Evolutionary conservation across 2,113 vertebrate genomes (phyloP).

Genomic region (Hippocampus barbouri): DNA sequence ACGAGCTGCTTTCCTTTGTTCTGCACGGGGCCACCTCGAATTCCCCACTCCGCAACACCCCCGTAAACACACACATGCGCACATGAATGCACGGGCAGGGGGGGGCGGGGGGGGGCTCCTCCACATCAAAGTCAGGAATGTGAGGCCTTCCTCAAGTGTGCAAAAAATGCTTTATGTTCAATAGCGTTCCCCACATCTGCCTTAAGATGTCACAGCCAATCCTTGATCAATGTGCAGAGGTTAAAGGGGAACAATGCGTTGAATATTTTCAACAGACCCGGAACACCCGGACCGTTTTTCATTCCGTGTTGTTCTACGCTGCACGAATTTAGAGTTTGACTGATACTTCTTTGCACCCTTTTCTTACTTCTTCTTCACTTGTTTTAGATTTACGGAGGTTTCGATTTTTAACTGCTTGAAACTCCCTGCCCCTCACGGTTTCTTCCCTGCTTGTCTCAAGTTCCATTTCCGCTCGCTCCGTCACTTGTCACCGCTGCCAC

Average conservation of each 20-base stretch:
- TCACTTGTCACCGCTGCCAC: conserved; percentile 40
- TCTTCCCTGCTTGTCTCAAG: not conserved
- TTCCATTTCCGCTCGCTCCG: conserved; percentile 26
- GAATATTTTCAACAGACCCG: conserved; percentile 19
- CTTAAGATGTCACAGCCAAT: conserved; percentile 47
- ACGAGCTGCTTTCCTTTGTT: conserved; percentile 39
- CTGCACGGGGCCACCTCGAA: conserved; percentile 12
- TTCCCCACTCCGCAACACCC: conserved; percentile 18
- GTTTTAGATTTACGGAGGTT: not conserved
- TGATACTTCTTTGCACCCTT: not conserved
- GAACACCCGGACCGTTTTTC: conserved; percentile 36
- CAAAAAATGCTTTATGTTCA: conserved; percentile 25
- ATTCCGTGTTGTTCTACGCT: not conserved
- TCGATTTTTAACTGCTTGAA: not conserved
- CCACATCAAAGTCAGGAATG: conserved; percentile 61
- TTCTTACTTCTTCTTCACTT: not conserved
- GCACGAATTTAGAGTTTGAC: conserved; percentile 8
- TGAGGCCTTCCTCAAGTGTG: conserved; percentile 36
- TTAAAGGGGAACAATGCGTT: conserved; percentile 9
- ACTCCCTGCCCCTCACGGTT: not conserved
- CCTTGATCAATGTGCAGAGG: not conserved
- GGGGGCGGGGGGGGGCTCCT: conserved; percentile 3
- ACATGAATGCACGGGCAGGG: conserved; percentile 14
- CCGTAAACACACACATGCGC: conserved; percentile 11
- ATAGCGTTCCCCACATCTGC: conserved; percentile 19